Base-by-base conservation (phyloP, 23 tunicate genomes). In the Phallusia fumigata region DNA sequence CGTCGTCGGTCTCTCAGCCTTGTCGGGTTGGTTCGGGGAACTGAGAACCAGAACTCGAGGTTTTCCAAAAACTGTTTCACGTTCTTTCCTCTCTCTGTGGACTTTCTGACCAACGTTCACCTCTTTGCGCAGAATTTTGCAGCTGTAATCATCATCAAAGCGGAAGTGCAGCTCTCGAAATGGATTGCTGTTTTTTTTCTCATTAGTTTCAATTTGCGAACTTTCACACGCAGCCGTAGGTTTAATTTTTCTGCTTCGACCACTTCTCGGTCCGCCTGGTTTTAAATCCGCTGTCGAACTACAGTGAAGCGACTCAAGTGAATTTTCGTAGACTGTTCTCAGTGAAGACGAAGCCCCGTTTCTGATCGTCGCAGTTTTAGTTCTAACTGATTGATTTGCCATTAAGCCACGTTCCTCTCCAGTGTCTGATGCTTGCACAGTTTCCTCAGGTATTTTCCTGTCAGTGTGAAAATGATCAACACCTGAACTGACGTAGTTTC, bases 91-190 rank as follows among this genome's bases (percentile, higher is more conserved):
- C 50, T 83, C 87, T 74, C 74, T 33, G 64, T 89, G 93, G 22
- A 89, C 65, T 79, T 84, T 89, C 28, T 75, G 79, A 0, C 93
- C 93, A 18, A 89, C 77, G 52, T 89, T 89, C 0, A 32, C 53
- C 53, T 89, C 93, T 40, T 85, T 86, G 40, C 65, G 79, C 19
- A 89, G 73, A 40, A 89, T 10, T 5, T 73, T 79, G 12, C 78
- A 83, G 64, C 74, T 83, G 81, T 84, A 89, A 11, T 50, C 47
- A n/a, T 75, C 76, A 24, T 74, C 86, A 64, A 83, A 83, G 22
- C 72, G 49, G 11, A 79, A 53, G 69, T 24, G 69, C 28, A 58
- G 69, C 28, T 58, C 28, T 21, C 16, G 8, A 1, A 58, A 58
- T 8, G 69, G 69, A 58, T 58, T 58, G 15, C 15, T 58, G 2